A percentile compares a stretch with the other conserved stretches of the same genome.
These are phyloP conservation scores for Monochamus saltuarius DNA, from an alignment of 1,140 invertebrate genomes.

Conservation along the genomic window DNA sequence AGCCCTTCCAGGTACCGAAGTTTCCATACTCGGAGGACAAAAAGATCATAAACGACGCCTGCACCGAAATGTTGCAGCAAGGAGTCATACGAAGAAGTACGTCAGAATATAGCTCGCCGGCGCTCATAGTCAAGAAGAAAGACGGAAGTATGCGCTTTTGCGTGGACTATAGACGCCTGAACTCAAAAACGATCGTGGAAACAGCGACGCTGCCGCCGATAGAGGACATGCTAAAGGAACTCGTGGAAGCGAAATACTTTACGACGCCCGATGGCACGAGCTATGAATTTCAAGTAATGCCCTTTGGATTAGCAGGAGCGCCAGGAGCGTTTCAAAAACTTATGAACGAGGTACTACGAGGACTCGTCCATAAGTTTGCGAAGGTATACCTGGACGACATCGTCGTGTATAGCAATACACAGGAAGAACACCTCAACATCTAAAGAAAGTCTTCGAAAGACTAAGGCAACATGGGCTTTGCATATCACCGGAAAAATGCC, in stretches of 20 bases:
- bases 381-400: constrained; percentile 38
- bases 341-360: constrained; percentile 10
- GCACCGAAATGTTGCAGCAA: constrained; percentile 22
- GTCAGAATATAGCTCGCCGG: constrained; percentile 43
- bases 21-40: background rate
- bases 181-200: no score
- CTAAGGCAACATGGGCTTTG: no score
- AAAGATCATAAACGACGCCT: constrained; percentile 16
- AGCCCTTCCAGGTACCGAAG: background rate
- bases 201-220: no score
- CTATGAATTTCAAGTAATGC: no score
- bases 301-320: no score
- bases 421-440: no score
- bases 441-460: no score
- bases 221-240: no score
- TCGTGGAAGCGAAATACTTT: no score
- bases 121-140: constrained; percentile 46
- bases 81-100: constrained; percentile 30
- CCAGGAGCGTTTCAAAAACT: no score
- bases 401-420: constrained; percentile 26
- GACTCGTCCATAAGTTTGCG: constrained; percentile 30
- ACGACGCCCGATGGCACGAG: no score
- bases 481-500: no score
- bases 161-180: constrained; percentile 38
- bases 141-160: constrained; percentile 45